Base-by-base conservation (phyloP, 2,113 vertebrate species). In the Hucho hucho region DNA sequence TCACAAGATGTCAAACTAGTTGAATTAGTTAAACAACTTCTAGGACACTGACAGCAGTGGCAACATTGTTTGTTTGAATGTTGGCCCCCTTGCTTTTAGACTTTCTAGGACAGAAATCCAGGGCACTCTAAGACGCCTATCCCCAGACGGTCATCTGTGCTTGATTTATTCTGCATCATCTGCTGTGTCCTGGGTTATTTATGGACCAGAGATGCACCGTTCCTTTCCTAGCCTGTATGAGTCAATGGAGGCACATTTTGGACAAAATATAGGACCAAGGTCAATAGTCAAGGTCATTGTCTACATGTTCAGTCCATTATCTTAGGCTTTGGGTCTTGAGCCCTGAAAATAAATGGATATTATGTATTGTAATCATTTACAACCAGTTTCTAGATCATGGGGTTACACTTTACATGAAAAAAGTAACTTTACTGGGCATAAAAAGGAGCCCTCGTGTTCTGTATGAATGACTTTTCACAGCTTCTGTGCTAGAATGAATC, bases 51-150 rank as follows among this genome's bases (percentile, higher is more conserved):
- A 14, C 22, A n/a, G 32, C 22, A 32, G 37, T 7, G 11, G 4
- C n/a, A 1, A 20, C 67, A 24, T 86, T 87, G 85, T 85, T 89
- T 89, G 72, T 89, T 84, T 58, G 68, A 77, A 78, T 67, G 14
- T 49, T 71, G 77, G 69, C 67, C 73, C 74, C 37, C 37, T 76
- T 74, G 59, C 74, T 85, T 65, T 24, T 65, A 71, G 76, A 53
- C 70, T 75, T 92, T 90, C 67, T 92, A 82, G 90, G 91, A 86
- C 92, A 85, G 71, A 84, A 90, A 93, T 88, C 88, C 86, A 89
- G 92, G 92, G 61, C 91, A 86, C 59, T 72, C 46, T 4, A 29
- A 81, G 79, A 75, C 20, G 7, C 56, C 68, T 74, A 80, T 87
- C 85, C 87, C 77, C 73, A 59, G 85, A 73, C 87, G 75, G 78